Percentiles rank a stretch among this genome's conserved stretches.
These are phyloP conservation scores for Protaetia brevitarsis DNA, from an alignment of 1,140 invertebrate genomes.

Conservation along the genomic window DNA sequence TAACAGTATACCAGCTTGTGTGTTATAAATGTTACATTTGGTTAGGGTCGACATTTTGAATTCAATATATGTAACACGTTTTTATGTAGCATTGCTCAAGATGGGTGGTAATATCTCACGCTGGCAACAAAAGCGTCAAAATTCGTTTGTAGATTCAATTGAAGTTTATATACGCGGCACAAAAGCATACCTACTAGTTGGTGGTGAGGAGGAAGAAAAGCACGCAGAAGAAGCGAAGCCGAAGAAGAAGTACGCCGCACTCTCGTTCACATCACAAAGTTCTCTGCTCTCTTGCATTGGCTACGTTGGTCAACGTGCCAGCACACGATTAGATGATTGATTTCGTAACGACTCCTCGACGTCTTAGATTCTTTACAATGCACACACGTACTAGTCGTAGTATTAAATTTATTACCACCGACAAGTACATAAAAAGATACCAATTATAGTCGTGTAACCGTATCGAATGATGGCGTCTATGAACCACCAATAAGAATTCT, in stretches of 20 bases:
- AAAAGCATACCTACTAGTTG: neutral
- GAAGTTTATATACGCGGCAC: neutral
- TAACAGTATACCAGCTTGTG: too few species aligned
- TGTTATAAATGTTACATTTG: too few species aligned
- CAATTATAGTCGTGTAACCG: slow-evolving; percentile 22
- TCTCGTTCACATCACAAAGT: neutral
- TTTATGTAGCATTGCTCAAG: neutral
- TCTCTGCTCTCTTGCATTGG: neutral
- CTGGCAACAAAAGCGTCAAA: slow-evolving; percentile 2
- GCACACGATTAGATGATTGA: slow-evolving; percentile 22
- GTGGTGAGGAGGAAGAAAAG: too few species aligned
- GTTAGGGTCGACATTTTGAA: too few species aligned
- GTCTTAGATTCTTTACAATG: slow-evolving; percentile 18
- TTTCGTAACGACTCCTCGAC: slow-evolving; percentile 10
- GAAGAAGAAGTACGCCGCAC: neutral
- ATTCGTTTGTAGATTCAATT: slow-evolving; percentile 17
- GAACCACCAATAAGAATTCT: slow-evolving; percentile 22
- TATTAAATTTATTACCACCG: slow-evolving; percentile 19
- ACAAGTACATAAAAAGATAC: slow-evolving; percentile 23
- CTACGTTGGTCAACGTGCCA: neutral
- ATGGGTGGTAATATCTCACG: slow-evolving; percentile 11
- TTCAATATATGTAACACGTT: too few species aligned
- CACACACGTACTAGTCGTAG: neutral
- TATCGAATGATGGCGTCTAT: slow-evolving; percentile 21
- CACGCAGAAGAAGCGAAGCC: neutral